Base-by-base conservation (phyloP, 2,888 invertebrate genomes). In the Papilio demoleus region DNA sequence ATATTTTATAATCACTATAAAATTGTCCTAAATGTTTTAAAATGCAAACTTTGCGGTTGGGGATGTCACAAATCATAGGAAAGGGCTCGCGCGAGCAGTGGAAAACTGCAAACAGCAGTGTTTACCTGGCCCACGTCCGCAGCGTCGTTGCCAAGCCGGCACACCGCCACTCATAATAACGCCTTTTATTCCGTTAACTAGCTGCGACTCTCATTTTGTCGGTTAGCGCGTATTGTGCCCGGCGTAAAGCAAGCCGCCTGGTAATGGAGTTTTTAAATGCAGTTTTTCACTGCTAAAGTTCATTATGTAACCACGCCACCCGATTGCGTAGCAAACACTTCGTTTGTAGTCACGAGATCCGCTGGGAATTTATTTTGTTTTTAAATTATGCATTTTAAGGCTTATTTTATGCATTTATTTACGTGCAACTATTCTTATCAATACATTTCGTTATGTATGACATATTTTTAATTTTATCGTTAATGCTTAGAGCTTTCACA, bases 161-260 rank as follows among this genome's bases (percentile, higher is more conserved):
- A 75, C 75, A 73, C 75, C 75, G 69, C 84, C 81, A 86, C 85
- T 88, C 86, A 88, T 89, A 88, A 87, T 88, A 88, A 87, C 85
- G 78, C 80, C 87, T 88, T 88, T 89, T 90, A 90, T 90, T 87
- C 83, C 86, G 86, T 84, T 88, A 90, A 90, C 87, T 90, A 87
- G 88, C 87, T 86, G 79, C 86, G 83, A 86, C 82, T 87, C 87
- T 87, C 84, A 86, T 89, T 90, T 88, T 84, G 86, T 86, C 83
- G 86, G 86, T 87, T 88, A 89, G 86, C 85, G 85, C 85, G 85
- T 84, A 90, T 89, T 90, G 87, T 89, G 86, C 83, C 86, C 83
- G 76, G 82, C 79, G 76, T 85, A 88, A 88, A 83, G 85, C 88
- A 89, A 85, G 84, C 86, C 81, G 81, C 82, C 79, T 81, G 78